Evolutionary conservation across 2,797 vertebrate genomes (phyloP), one percentile per base, ranked within the genome.

Genomic region (Erethizon dorsatum): DNA sequence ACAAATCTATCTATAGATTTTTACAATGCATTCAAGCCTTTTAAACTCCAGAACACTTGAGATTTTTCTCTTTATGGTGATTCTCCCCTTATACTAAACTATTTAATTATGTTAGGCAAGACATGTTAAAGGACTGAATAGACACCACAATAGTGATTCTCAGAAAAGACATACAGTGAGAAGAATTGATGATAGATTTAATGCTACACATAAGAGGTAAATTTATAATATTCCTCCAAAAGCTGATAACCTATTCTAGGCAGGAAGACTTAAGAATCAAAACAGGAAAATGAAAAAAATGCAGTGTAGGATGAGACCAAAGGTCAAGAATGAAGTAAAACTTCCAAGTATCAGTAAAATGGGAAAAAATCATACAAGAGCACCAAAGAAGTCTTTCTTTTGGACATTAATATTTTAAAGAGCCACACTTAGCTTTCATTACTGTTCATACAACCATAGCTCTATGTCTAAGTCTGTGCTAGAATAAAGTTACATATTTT

Each of bases 1-100:
- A 95, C 45, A 95, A 86, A 91, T 96, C 83, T 87, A 85, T 78
- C 52, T 95, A 90, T 92, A 67, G 90, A 94, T 94, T 96, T 95
- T 88, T 92, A 50, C 6, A 61, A 26, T 78, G 93, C 24, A 78
- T 82, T 93, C 24, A 87, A 94, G 78, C 33, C 17, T 91, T 88
- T 93, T 88, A 83, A 85, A 86, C 45, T 92, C 31, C 18, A 88
- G 63, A 88, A 78, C 33, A 52, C 33, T 73, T 78, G 63, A 73
- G 12, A 71, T 82, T 83, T 94, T 18, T 78, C 45, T 87, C 15
- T 91, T 73, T 93, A n/a, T 79, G 5, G 13, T 77, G 22, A 63
- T 88, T 92, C n/a, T 54, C 12, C 7, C 17, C 52, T 17, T 73
- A 28, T 11, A 41, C 63, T 61, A 33, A 54, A 15, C 17, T 84